phyloP scores from a whole-genome alignment of 2,888 invertebrate species.

The Elysia crispata region DNA sequence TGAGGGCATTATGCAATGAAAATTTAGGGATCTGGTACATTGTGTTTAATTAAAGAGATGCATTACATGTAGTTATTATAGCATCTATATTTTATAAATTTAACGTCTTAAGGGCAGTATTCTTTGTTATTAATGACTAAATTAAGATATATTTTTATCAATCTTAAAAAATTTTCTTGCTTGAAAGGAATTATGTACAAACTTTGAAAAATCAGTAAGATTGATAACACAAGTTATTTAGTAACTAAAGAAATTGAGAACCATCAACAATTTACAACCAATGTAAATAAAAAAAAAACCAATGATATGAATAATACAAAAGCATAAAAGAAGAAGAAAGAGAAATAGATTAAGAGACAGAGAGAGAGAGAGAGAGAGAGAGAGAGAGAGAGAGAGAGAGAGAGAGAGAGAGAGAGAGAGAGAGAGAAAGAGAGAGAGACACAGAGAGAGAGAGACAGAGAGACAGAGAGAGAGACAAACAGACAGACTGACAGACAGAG shows the following conservation, averaged over 20 bases:
- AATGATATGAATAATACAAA: not conserved
- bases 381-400: slow-evolving; percentile 41
- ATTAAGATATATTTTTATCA: too few species aligned
- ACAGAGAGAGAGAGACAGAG: slow-evolving; percentile 19
- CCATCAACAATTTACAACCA: not conserved
- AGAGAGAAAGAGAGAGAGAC: slow-evolving; percentile 12
- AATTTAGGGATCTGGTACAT: too few species aligned
- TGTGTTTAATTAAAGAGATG: too few species aligned
- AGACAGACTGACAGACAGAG: slow-evolving; percentile 14
- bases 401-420: slow-evolving; percentile 28
- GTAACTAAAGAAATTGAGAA: too few species aligned
- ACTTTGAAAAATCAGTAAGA: too few species aligned
- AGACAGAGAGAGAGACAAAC: slow-evolving; percentile 15
- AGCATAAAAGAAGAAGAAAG: not conserved
- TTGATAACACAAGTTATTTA: too few species aligned
- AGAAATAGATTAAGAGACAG: slow-evolving; percentile 22
- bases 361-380: slow-evolving; percentile 5
- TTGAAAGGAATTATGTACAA: too few species aligned
- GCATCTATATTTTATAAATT: too few species aligned
- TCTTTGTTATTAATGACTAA: too few species aligned
- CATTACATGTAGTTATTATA: too few species aligned
- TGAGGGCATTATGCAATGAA: too few species aligned
- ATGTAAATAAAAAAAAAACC: not conserved
- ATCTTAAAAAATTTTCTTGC: too few species aligned
- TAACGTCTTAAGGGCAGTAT: not conserved